Evolutionary conservation across 2,797 vertebrate species (phyloP).

Genomic region (Apodemus agrarius): DNA sequence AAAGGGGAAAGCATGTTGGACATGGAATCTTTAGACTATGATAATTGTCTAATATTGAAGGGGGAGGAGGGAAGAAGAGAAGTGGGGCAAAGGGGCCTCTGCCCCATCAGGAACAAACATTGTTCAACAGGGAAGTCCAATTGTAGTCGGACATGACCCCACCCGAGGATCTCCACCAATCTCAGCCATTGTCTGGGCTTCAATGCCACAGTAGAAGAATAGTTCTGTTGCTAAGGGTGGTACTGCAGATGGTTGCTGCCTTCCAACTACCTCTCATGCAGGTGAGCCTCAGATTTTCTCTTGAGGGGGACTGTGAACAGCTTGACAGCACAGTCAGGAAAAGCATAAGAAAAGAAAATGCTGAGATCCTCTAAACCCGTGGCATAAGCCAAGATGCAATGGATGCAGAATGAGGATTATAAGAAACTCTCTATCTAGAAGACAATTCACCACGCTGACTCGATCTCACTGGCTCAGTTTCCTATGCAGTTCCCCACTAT

Average conservation of each 20-base stretch:
- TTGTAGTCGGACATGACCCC: not conserved
- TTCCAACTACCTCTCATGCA: not conserved
- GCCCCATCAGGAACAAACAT: not conserved
- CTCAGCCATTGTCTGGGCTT: not conserved
- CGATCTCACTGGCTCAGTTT: not conserved
- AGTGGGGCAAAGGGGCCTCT: not conserved
- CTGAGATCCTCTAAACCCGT: not conserved
- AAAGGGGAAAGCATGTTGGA: not conserved
- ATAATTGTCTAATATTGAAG: not conserved
- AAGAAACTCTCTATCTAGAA: not conserved
- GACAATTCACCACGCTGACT: not conserved
- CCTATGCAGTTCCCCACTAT: not conserved
- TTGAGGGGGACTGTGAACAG: constrained; percentile 21
- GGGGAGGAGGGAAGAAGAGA: not conserved
- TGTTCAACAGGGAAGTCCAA: not conserved
- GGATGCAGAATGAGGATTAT: not conserved
- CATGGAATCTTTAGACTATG: not conserved
- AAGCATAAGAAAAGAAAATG: constrained; percentile 7
- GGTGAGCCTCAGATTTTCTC: not conserved
- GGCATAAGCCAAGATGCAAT: constrained; percentile 35
- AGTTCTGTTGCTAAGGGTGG: not conserved
- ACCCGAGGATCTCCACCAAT: not conserved
- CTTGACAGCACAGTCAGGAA: not conserved
- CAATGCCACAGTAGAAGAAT: not conserved
- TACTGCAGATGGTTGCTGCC: not conserved